Evolutionary conservation across 1,140 invertebrate species (phyloP).

Genomic region (Drosophila parabipectinata): DNA sequence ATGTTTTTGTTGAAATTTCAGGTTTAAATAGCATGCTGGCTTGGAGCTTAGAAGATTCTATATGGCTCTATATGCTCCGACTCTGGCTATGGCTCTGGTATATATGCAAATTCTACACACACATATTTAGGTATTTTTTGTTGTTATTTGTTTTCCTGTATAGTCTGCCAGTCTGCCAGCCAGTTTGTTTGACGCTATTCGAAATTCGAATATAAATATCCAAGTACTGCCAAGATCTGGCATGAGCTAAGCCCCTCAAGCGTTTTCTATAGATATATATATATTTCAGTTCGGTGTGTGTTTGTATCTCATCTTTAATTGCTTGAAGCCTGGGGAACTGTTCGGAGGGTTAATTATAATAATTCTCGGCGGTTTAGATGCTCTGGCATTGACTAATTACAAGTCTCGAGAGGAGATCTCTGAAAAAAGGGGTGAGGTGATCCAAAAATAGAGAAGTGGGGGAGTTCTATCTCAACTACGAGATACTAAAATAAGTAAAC

Average conservation of each 20-base stretch:
- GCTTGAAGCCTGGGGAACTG: slow-evolving; percentile 29
- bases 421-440: neutral
- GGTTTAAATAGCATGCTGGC: slow-evolving; percentile 69
- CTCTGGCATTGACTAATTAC: slow-evolving; percentile 43
- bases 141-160: slow-evolving; percentile 11
- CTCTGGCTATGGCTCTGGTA: neutral
- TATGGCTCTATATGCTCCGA: slow-evolving; percentile 34
- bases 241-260: slow-evolving; percentile 63
- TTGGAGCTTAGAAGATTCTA: slow-evolving; percentile 42
- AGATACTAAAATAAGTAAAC: too few relatives aligned
- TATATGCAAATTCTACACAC: slow-evolving; percentile 20
- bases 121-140: slow-evolving; percentile 11
- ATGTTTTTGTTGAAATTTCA: slow-evolving; percentile 39
- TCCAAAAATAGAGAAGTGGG: too few relatives aligned
- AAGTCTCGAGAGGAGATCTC: slow-evolving; percentile 16
- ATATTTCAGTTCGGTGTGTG: slow-evolving; percentile 1
- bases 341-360: slow-evolving; percentile 78
- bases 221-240: slow-evolving; percentile 33
- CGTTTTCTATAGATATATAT: slow-evolving; percentile 16
- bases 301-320: slow-evolving; percentile 32
- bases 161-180: neutral
- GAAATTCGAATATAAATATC: slow-evolving; percentile 17
- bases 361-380: slow-evolving; percentile 45
- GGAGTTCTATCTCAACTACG: too few relatives aligned
- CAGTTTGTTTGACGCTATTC: slow-evolving; percentile 18